phyloP scores from a whole-genome alignment of 2,113 vertebrate species.

The Coreoperca whiteheadi region DNA sequence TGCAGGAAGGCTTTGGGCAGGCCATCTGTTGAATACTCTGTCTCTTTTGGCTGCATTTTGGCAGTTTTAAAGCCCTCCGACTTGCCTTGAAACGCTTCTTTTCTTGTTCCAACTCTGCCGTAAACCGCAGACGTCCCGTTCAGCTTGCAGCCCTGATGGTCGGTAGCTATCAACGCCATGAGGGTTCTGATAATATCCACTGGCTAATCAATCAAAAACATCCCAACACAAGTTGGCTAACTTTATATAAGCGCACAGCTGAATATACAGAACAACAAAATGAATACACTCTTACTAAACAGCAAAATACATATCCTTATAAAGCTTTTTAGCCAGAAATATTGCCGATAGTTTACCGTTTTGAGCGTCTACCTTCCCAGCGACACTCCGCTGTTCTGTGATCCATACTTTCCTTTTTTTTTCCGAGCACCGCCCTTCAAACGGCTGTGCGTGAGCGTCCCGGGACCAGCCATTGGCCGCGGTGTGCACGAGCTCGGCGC shows the following conservation, averaged over 20 bases:
- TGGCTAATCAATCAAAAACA: slow-evolving; percentile 33
- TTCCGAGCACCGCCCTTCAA: slow-evolving; percentile 79
- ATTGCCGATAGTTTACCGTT: neutral
- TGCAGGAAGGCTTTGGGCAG: slow-evolving; percentile 92
- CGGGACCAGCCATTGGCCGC: slow-evolving; percentile 75
- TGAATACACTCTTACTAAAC: accelerated
- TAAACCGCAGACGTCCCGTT: slow-evolving; percentile 65
- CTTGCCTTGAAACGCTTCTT: slow-evolving; percentile 47
- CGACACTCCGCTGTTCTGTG: slow-evolving; percentile 8
- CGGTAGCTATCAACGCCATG: slow-evolving; percentile 82
- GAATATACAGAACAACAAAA: neutral
- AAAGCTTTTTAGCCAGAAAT: neutral
- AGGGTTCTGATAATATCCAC: slow-evolving; percentile 9
- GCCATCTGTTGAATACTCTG: slow-evolving; percentile 84
- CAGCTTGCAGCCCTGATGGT: slow-evolving; percentile 69
- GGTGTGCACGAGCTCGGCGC: slow-evolving; percentile 46
- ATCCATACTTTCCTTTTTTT: slow-evolving; percentile 71
- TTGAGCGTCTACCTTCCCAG: neutral
- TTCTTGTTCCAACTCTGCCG: slow-evolving; percentile 58
- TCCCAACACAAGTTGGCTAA: slow-evolving; percentile 2
- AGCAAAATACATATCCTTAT: neutral
- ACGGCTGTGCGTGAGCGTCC: slow-evolving; percentile 53
- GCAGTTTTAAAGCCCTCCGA: slow-evolving; percentile 22
- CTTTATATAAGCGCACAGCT: neutral
- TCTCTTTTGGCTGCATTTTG: slow-evolving; percentile 75